Evolutionary conservation across 2,113 vertebrate species (phyloP).

Genomic region (Xiphophorus maculatus): DNA sequence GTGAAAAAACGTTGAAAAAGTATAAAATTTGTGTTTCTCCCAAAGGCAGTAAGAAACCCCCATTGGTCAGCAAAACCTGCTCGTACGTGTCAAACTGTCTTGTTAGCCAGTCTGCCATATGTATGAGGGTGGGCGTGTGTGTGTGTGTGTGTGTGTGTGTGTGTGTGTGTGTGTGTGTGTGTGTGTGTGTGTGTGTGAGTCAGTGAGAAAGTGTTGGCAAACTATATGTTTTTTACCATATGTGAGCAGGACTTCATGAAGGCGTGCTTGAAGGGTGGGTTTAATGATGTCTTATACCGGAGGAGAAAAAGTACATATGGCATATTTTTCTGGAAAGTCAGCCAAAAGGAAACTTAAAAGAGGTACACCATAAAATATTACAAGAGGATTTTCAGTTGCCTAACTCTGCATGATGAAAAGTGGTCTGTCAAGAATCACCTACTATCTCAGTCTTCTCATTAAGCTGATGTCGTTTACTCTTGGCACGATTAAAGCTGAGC

Average conservation of each 20-base stretch:
- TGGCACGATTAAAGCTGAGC: background rate
- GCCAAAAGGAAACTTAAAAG: background rate
- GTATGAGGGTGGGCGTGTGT: background rate
- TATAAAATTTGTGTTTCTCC: constrained; percentile 69
- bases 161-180: background rate
- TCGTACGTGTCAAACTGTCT: constrained; percentile 68
- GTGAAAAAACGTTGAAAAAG: constrained; percentile 44
- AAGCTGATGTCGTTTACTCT: background rate
- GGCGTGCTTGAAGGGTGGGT: constrained; percentile 15
- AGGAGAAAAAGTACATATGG: constrained; percentile 1
- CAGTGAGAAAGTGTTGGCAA: background rate
- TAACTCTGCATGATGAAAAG: background rate
- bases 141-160: background rate
- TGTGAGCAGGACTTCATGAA: constrained; percentile 4
- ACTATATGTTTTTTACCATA: constrained; percentile 17
- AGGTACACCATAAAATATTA: background rate
- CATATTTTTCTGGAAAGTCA: constrained; percentile 22
- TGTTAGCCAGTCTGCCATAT: constrained; percentile 58
- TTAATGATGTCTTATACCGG: constrained; percentile 25
- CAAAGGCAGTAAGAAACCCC: constrained; percentile 60
- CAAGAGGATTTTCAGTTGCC: background rate
- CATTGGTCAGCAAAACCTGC: constrained; percentile 63
- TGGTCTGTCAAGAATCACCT: background rate
- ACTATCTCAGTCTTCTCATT: background rate
- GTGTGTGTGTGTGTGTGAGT: background rate